phyloP scores from a whole-genome alignment of 1,140 invertebrate genomes.

The Drosophila nannoptera region DNA sequence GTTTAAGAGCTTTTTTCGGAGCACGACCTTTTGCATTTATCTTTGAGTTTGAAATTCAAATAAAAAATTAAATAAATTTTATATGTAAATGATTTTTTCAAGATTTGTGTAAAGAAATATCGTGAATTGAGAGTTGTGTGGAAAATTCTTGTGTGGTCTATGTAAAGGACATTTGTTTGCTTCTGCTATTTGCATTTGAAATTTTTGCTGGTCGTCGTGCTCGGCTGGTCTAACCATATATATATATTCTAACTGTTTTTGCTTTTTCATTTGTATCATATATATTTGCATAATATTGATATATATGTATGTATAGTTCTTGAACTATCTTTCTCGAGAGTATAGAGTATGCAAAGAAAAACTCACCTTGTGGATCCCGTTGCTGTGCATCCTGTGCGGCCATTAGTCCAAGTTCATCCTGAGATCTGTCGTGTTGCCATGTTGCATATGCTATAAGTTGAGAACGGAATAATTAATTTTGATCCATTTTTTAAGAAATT shows the following conservation, averaged over 20 bases:
- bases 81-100: background rate
- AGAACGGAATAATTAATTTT: background rate
- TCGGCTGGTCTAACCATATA: conserved; percentile 50
- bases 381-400: conserved; percentile 86
- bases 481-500: background rate
- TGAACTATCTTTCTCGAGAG: conserved; percentile 27
- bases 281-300: conserved; percentile 54
- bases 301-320: conserved; percentile 24
- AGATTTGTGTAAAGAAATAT: conserved; percentile 9
- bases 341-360: conserved; percentile 66
- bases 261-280: conserved; percentile 77
- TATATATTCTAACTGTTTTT: conserved; percentile 57
- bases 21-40: conserved; percentile 52
- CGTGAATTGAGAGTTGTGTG: conserved; percentile 23
- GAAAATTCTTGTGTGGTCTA: conserved; percentile 17
- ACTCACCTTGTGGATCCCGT: conserved; percentile 89
- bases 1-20: conserved; percentile 76
- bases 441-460: conserved; percentile 80
- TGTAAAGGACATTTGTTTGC: conserved; percentile 7
- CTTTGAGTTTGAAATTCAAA: conserved; percentile 4
- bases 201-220: conserved; percentile 63
- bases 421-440: conserved; percentile 86
- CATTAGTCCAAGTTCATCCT: conserved; percentile 85
- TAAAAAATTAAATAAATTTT: conserved; percentile 3
- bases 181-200: conserved; percentile 53